Conservation (phyloP, 2,888 invertebrate genomes). For the Volucella bombylans region DNA sequence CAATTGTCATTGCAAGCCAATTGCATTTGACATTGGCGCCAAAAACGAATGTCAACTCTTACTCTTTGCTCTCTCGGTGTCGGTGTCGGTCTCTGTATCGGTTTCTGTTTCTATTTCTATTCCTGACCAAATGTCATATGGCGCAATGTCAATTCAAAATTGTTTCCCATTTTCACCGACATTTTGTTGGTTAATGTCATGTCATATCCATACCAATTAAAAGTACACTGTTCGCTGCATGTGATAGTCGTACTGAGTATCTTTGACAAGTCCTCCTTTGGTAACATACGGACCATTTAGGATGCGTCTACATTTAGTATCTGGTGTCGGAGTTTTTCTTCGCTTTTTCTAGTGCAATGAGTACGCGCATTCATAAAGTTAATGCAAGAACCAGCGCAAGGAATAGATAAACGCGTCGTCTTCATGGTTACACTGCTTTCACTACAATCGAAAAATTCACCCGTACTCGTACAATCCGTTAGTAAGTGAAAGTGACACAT, state of each 20-base stretch:
- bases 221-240: too few relatives aligned
- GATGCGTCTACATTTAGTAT: slow-evolving; percentile 36
- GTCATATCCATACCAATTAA: too few relatives aligned
- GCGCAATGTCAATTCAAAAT: too few relatives aligned
- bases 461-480: slow-evolving; percentile 53
- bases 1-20: too few relatives aligned
- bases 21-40: too few relatives aligned
- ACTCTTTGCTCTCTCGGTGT: too few relatives aligned
- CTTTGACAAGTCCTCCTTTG: slow-evolving; percentile 21
- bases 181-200: too few relatives aligned
- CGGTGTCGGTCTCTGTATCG: too few relatives aligned
- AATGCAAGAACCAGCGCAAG: slow-evolving; percentile 58
- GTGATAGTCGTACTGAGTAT: background rate
- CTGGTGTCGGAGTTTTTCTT: slow-evolving; percentile 18
- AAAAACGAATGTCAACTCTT: too few relatives aligned
- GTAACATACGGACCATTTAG: slow-evolving; percentile 63
- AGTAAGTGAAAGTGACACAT: slow-evolving; percentile 72
- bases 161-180: too few relatives aligned
- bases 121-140: too few relatives aligned
- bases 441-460: slow-evolving; percentile 63
- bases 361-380: slow-evolving; percentile 61
- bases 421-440: slow-evolving; percentile 46
- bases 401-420: slow-evolving; percentile 21
- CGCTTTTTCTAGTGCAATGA: slow-evolving; percentile 52
- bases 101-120: too few relatives aligned